Evolutionary conservation across 2,113 vertebrate genomes (phyloP).

Genomic region (Muscicapa adusta): DNA sequence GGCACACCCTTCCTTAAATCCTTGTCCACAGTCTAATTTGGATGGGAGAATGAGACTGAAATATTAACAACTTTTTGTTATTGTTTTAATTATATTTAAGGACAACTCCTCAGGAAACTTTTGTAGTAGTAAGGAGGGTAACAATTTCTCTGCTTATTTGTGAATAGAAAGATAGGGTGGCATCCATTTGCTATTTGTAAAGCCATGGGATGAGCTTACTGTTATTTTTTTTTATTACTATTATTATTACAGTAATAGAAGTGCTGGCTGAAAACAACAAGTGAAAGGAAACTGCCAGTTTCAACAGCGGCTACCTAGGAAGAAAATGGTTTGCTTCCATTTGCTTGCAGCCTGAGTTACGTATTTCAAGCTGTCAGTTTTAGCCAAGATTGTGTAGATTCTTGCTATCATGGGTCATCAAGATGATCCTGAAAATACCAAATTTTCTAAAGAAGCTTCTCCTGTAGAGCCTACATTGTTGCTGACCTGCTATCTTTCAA

Average conservation of each 20-base stretch:
- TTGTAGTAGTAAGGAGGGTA: not conserved
- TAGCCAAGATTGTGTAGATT: not conserved
- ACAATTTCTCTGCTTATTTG: not conserved
- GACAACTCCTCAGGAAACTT: not conserved
- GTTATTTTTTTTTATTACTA: not conserved
- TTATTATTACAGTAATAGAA: conserved; percentile 3
- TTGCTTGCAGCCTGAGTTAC: not conserved
- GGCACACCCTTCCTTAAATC: not conserved
- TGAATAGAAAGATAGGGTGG: not conserved
- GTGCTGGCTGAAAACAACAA: conserved; percentile 10
- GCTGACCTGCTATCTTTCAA: not conserved
- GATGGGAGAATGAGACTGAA: not conserved
- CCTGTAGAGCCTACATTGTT: not conserved
- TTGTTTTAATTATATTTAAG: not conserved
- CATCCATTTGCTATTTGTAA: conserved; percentile 4
- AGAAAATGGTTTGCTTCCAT: not conserved
- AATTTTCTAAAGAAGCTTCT: not conserved
- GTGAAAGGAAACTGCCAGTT: not conserved
- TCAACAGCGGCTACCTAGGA: not conserved
- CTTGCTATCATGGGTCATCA: not conserved
- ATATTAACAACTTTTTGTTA: not conserved
- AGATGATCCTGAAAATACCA: not conserved
- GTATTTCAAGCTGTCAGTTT: not conserved
- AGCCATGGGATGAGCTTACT: conserved; percentile 16
- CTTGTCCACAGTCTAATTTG: not conserved